Base-by-base conservation (phyloP, 2,797 vertebrate genomes). In the Sphenodon punctatus region DNA sequence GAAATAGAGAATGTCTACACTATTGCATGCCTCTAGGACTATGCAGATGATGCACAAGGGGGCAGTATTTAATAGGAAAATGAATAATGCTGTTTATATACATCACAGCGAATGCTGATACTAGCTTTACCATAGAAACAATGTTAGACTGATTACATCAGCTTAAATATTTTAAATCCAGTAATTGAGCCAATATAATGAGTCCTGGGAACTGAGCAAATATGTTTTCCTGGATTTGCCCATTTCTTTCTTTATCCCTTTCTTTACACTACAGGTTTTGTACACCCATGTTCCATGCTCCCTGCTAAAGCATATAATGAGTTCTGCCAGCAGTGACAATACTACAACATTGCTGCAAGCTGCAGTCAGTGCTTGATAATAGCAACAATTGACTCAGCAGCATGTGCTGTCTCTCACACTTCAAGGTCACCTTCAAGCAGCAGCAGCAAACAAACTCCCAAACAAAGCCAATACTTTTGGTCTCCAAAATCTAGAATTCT, bases 51-150 rank as follows among this genome's bases (percentile, higher is more conserved):
- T 89, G 84, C 95, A 94, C 94, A 82, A 93, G 95, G 92, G 95
- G 95, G 95, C 95, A 96, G 94, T 89, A 67, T 94, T 84, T 93
- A 87, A 95, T 89, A 94, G 90, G 39, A 36, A 89, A 93, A 93
- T 56, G 39, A 30, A 45, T 11, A 38, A 70, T 75, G 20, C 0
- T 34, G 9, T 19, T 76, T 42, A 2, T 8, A 67, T 0, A 4
- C 63, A 4, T 27, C 27, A 32, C 25, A 17, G 78, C 48, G 23
- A 8, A 45, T 15, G 36, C 23, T 68, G 65, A 74, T 82, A 63
- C 41, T 89, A 64, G 32, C 79, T 70, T 85, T 89, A 70, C 71
- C 30, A 67, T 19, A 56, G 60, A 88, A 91, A 80, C 39, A 49
- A 76, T 68, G 72, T 70, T 48, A 63, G 72, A 43, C 66, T 82